Base-by-base conservation (phyloP, 2,797 vertebrate genomes). In the Chromis chromis region DNA sequence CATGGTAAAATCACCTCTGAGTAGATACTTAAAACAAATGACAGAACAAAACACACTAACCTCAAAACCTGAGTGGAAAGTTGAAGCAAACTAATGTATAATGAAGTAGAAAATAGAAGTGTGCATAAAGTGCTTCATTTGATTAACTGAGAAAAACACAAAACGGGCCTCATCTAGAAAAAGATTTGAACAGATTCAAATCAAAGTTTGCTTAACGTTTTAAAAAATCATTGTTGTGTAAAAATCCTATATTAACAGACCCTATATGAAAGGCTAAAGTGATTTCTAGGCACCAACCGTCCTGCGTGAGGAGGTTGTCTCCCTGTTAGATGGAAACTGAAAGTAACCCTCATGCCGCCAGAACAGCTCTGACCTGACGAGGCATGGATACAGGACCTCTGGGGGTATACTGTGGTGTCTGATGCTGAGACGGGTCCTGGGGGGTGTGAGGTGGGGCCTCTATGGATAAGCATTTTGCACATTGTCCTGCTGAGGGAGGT, bases 61-160 rank as follows among this genome's bases (percentile, higher is more conserved):
- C 77, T 84, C 79, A 89, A 88, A 83, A 70, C 57, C 55, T 65
- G 63, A 78, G 82, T 80, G 79, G 87, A 86, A 91, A 79, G 85
- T 84, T 74, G 69, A 75, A 85, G 76, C 80, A 91, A 89, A 88
- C 80, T 88, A 88, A 83, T 76, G 76, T 82, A 75, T 7, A 44
- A 19, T 76, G 77, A 84, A 83, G 82, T 89, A 92, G 90, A 87
- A 92, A 92, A 88, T 88, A 81, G 82, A 87, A 83, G 67, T 1
- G 6, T 68, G 74, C 69, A 65, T 65, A 59, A 12, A 19, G 61
- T 27, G 73, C 79, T 89, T 89, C 74, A 86, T 90, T 89, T 87
- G 85, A 83, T 25, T 24, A 39, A 74, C 44, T 50, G 46, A 59
- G 36, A 81, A 60, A 46, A 80, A 79, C 62, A 65, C 19, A 66